Evolutionary conservation across 2,113 vertebrate genomes (phyloP).

Genomic region (Hoplias malabaricus): DNA sequence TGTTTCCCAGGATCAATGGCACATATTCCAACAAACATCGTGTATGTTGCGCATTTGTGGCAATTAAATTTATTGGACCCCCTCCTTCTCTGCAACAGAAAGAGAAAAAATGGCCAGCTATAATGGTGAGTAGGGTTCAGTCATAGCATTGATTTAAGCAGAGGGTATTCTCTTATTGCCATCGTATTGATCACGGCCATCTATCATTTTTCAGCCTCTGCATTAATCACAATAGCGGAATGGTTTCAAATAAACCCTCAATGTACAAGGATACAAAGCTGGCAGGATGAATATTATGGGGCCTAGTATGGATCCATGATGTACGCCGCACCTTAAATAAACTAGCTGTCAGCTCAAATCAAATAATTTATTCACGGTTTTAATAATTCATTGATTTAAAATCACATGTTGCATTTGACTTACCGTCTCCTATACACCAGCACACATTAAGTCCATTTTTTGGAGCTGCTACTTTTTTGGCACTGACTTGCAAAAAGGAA

Average conservation of each 20-base stretch:
- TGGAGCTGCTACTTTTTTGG: neutral
- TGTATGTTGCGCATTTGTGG: conserved; percentile 46
- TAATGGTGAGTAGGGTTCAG: conserved; percentile 11
- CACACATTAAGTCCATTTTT: neutral
- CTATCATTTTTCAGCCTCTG: conserved; percentile 29
- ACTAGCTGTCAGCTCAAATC: neutral
- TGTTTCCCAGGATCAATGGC: conserved; percentile 53
- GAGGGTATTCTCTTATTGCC: conserved; percentile 14
- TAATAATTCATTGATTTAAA: neutral
- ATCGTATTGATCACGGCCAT: conserved; percentile 18
- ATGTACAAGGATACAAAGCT: neutral
- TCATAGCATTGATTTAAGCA: conserved; percentile 42
- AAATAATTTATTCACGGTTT: neutral
- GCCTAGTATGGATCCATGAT: neutral
- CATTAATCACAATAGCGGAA: conserved; percentile 9
- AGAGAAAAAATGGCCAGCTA: conserved; percentile 29
- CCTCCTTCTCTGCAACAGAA: neutral
- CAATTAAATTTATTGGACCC: conserved; percentile 53
- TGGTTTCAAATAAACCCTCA: neutral
- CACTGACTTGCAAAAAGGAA: neutral
- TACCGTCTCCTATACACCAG: neutral
- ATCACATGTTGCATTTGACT: neutral
- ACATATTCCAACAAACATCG: conserved; percentile 51
- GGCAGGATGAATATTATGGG: neutral
- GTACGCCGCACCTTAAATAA: neutral